Conservation (phyloP, 2,888 invertebrate species). For the Agrochola litura region DNA sequence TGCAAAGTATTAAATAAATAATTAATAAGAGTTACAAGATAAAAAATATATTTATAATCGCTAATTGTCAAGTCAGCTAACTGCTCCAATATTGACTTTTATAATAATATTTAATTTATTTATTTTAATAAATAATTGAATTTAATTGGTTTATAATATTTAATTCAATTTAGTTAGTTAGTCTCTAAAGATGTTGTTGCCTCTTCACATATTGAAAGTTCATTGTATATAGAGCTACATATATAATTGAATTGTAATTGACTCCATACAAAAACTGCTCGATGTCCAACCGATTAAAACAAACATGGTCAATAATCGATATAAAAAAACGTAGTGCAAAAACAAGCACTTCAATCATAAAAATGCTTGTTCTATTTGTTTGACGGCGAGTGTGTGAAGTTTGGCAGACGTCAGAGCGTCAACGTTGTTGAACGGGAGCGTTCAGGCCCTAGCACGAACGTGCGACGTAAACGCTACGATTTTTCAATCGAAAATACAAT, state of each 20-base stretch:
- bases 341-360: constrained; percentile 17
- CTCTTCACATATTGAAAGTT: not conserved
- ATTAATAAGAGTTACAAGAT: not conserved
- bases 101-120: not conserved
- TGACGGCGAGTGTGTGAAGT: constrained; percentile 25
- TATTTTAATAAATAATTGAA: not conserved
- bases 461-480: not conserved
- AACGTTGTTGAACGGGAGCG: constrained; percentile 8
- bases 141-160: not conserved
- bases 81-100: not conserved
- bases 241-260: not conserved
- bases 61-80: not conserved
- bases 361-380: constrained; percentile 34
- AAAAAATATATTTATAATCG: not conserved
- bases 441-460: constrained; percentile 1
- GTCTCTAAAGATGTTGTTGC: not conserved
- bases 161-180: not conserved
- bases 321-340: constrained; percentile 2
- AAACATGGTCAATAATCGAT: constrained; percentile 9
- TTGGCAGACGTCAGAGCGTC: constrained; percentile 26
- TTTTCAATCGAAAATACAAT: too few relatives aligned
- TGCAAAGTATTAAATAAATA: not conserved
- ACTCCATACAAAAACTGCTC: not conserved
- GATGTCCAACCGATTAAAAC: not conserved
- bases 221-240: not conserved